phyloP scores from a whole-genome alignment of 2,797 vertebrate genomes.

The Pipistrellus pipistrellus region DNA sequence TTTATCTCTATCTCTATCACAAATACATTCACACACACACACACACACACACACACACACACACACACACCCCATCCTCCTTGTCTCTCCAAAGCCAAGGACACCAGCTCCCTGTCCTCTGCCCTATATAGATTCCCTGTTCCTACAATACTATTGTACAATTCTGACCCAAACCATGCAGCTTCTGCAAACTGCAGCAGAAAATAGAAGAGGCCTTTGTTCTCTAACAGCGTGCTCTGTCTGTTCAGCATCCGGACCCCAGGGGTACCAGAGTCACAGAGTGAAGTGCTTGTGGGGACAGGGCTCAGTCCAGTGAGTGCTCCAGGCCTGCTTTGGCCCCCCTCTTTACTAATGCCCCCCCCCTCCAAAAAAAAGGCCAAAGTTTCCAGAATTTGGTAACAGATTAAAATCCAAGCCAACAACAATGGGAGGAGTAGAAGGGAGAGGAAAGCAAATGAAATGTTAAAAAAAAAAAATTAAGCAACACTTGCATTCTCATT shows the following conservation, averaged over 20 bases:
- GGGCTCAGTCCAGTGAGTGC: background rate
- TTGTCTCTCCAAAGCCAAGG: constrained; percentile 6
- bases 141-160: background rate
- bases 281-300: accelerated
- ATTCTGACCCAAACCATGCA: background rate
- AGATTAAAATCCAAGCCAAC: constrained; percentile 66
- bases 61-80: background rate
- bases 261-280: accelerated
- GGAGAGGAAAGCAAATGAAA: constrained; percentile 77
- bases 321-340: background rate
- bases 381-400: constrained; percentile 50
- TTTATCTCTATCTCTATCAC: background rate
- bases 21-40: background rate
- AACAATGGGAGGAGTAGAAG: background rate
- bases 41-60: background rate
- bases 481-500: constrained; percentile 82
- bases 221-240: accelerated
- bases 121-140: background rate
- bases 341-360: background rate
- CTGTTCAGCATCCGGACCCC: background rate
- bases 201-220: background rate
- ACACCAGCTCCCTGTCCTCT: background rate
- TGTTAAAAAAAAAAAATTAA: constrained; percentile 68
- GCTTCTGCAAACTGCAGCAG: background rate
- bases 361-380: background rate